A percentile compares a stretch with the other conserved stretches of the same genome.
Evolutionary conservation across 2,888 invertebrate species (phyloP).

Genomic region (Meteorus cinctellus): DNA sequence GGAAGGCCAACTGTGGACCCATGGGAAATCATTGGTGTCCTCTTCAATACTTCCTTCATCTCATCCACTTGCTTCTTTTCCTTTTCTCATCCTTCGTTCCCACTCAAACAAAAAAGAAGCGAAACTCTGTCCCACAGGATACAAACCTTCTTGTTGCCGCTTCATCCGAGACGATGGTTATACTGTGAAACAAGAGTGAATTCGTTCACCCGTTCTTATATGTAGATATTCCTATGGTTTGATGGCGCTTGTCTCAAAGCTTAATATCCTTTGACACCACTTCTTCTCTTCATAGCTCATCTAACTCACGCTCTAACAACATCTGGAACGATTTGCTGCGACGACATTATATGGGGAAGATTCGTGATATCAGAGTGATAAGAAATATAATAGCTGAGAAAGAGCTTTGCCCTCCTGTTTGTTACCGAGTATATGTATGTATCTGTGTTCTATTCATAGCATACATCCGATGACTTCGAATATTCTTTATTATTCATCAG

Average conservation of each 20-base stretch:
- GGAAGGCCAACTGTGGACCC: constrained; percentile 58
- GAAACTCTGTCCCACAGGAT: constrained; percentile 20
- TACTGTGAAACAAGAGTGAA: constrained; percentile 38
- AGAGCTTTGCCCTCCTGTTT: constrained; percentile 18
- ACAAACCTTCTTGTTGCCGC: constrained; percentile 16
- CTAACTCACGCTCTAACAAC: constrained; percentile 27
- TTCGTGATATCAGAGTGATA: constrained; percentile 31
- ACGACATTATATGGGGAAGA: not conserved
- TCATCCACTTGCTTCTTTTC: constrained; percentile 21
- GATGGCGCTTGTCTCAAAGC: constrained; percentile 30
- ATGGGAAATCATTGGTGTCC: constrained; percentile 68
- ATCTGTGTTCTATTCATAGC: not conserved
- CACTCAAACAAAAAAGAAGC: constrained; percentile 17
- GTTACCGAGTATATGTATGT: not conserved
- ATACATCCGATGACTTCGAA: not conserved
- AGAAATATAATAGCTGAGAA: not conserved
- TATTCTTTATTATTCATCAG: not conserved
- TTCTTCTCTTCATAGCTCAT: constrained; percentile 14
- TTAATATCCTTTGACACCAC: constrained; percentile 26
- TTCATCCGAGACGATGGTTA: constrained; percentile 35
- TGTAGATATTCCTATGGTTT: not conserved
- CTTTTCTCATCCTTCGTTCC: constrained; percentile 26
- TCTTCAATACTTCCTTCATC: constrained; percentile 54
- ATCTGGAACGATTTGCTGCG: constrained; percentile 25
- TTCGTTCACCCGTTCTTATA: constrained; percentile 1